These are phyloP conservation scores for Dasysyrphus tricinctus DNA, from an alignment of 2,888 invertebrate genomes.

Conservation along the genomic window DNA sequence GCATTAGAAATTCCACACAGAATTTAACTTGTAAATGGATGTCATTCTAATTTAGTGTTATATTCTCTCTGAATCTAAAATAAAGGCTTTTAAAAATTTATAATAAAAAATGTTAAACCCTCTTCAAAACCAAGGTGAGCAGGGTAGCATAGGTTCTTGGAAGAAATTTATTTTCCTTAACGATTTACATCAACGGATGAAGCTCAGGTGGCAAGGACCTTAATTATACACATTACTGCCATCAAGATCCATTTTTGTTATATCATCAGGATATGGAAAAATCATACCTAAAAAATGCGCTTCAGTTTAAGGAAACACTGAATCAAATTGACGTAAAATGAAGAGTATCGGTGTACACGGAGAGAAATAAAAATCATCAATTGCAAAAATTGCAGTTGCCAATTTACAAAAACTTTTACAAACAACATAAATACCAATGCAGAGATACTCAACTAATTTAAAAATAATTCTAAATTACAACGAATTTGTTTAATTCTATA, in stretches of 20 bases:
- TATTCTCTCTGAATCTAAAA: constrained; percentile 1
- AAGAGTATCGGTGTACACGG: no score
- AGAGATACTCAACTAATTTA: no score
- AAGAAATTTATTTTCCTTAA: not conserved
- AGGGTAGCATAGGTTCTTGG: not conserved
- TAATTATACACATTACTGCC: constrained; percentile 7
- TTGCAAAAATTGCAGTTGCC: no score
- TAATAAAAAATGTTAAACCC: constrained; percentile 11
- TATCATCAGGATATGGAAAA: not conserved
- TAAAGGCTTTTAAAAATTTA: not conserved
- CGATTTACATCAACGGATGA: constrained; percentile 1
- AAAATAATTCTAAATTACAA: no score
- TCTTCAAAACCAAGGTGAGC: not conserved
- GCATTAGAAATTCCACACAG: constrained; percentile 41
- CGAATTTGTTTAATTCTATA: no score
- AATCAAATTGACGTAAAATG: not conserved
- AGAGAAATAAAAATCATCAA: no score
- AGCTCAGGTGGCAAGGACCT: constrained; percentile 18
- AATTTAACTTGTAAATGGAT: constrained; percentile 43
- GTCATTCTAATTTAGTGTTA: constrained; percentile 34
- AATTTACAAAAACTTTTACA: no score
- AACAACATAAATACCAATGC: no score
- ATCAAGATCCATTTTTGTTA: not conserved
- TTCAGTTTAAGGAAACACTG: not conserved
- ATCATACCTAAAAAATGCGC: not conserved